A percentile compares a stretch with the other conserved stretches of the same genome.
phyloP scores from a whole-genome alignment of 1,140 invertebrate species.

The Camponotus floridanus region DNA sequence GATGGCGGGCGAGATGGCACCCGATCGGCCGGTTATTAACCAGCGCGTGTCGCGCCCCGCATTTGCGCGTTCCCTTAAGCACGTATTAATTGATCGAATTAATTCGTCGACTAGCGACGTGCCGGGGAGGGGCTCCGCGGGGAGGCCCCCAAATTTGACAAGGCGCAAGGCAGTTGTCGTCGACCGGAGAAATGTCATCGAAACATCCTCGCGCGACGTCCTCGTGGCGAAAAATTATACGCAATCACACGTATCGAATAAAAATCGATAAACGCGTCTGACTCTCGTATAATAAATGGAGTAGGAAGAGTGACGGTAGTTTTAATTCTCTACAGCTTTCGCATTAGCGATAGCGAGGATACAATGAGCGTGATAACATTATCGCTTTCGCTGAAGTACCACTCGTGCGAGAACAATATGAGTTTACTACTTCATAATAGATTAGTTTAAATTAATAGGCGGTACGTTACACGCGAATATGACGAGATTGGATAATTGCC shows the following conservation, averaged over 20 bases:
- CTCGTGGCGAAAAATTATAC: background rate
- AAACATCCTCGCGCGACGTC: background rate
- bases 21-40: constrained; percentile 42
- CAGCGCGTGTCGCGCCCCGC: constrained; percentile 26
- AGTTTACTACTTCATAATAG: background rate
- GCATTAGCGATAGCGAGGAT: background rate
- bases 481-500: background rate
- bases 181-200: background rate
- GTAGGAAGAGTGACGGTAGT: background rate
- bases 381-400: background rate
- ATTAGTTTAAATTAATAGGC: constrained; percentile 23
- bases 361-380: constrained; percentile 25
- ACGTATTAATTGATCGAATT: constrained; percentile 82
- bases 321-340: background rate
- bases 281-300: background rate
- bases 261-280: background rate
- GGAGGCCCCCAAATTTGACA: constrained; percentile 8
- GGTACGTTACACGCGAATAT: background rate
- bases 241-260: background rate
- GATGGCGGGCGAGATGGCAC: constrained; percentile 57
- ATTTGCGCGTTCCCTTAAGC: constrained; percentile 65
- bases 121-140: constrained; percentile 12
- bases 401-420: background rate
- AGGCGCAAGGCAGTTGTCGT: constrained; percentile 3
- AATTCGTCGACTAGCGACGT: constrained; percentile 71